Conservation (phyloP, 2,888 invertebrate genomes). For the Trissolcus japonicus region DNA sequence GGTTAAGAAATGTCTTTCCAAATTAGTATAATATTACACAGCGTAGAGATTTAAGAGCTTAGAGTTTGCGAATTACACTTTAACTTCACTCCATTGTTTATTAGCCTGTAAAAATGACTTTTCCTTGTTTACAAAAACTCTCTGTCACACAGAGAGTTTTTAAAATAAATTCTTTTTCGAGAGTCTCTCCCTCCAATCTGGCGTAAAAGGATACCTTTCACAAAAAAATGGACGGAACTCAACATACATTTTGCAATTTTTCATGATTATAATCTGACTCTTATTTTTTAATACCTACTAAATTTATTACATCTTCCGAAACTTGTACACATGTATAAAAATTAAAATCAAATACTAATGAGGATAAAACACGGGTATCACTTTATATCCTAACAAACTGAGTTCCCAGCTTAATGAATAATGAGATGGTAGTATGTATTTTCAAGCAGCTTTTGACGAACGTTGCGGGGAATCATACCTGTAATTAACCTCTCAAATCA, state of each 20-base stretch:
- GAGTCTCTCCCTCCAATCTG: neutral
- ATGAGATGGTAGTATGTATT: too few species aligned
- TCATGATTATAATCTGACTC: neutral
- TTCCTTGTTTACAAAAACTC: conserved; percentile 1
- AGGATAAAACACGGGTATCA: too few species aligned
- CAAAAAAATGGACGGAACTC: neutral
- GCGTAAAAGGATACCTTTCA: neutral
- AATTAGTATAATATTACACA: conserved; percentile 20
- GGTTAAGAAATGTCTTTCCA: conserved; percentile 23
- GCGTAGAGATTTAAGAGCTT: conserved; percentile 25
- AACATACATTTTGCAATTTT: neutral
- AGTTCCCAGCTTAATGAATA: too few species aligned
- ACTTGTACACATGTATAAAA: too few species aligned
- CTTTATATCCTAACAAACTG: too few species aligned
- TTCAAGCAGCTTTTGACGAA: too few species aligned
- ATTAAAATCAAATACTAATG: too few species aligned
- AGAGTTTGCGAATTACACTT: conserved; percentile 19
- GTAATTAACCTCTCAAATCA: conserved; percentile 9
- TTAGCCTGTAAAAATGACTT: conserved; percentile 11
- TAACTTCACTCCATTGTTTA: conserved; percentile 25
- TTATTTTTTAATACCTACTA: too few species aligned
- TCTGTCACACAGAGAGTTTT: conserved; percentile 7
- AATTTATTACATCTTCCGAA: too few species aligned
- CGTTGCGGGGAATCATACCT: neutral
- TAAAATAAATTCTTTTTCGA: conserved; percentile 14